Evolutionary conservation across 2,888 invertebrate genomes (phyloP), one percentile per base, ranked within the genome.

Genomic region (Thereva unica): DNA sequence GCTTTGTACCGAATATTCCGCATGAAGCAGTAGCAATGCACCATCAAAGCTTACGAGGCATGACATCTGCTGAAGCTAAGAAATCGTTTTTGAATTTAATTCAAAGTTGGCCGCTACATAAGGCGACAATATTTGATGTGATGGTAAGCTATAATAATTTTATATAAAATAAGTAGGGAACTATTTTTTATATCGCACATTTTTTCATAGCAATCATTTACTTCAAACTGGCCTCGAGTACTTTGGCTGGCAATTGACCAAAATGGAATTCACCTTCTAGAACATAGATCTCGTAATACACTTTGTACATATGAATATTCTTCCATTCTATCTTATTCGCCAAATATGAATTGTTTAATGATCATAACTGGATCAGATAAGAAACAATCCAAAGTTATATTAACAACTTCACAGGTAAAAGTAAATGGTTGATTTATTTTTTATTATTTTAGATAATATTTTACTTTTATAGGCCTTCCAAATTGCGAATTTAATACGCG

Each of bases 171-270:
- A 53, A 10, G 12, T 40, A 40, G 4, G 5, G 37, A 37, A 4
- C 44, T 37, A 9, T 65, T 49, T 49, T 12, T 59, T 38, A 40
- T 4, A n/a, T 38, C 35, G 44, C 5, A 54, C n/a, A 37, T 64
- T 5, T n/a, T 56, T 66, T 80, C 81, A 44, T 80, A 93, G 92
- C 96, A 97, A 90, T 93, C 94, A 8, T 96, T 95, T 79, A 95
- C 96, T 9, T 95, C 95, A 37, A 94, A 94, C 81, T 95, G 97
- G 93, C 96, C 97, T 38, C 87, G 95, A 75, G 88, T 91, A 50
- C 83, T 97, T 53, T 95, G 96, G 94, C 83, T 97, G 73, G 95
- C 94, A 35, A 92, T 97, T 61, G 95, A 96, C 82, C 95, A 95
- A 79, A 88, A 87, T 74, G 97, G 97, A 23, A 86, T 97, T 69